A percentile compares a stretch with the other conserved stretches of the same genome.
These are phyloP conservation scores for Coreius guichenoti DNA, from an alignment of 2,797 vertebrate genomes.

Conservation along the genomic window DNA sequence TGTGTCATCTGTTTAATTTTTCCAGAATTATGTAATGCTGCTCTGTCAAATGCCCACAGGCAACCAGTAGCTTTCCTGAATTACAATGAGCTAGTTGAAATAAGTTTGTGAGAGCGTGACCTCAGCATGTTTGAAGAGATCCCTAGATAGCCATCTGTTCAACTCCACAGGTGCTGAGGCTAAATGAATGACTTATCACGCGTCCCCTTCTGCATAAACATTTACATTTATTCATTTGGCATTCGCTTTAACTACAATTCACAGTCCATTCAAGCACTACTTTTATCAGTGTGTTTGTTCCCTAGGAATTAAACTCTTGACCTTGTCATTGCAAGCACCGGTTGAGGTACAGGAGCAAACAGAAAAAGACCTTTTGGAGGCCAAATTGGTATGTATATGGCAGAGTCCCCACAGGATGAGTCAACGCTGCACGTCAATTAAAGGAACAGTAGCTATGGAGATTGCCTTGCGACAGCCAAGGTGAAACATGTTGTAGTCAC, in stretches of 20 bases:
- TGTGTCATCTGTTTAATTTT: conserved; percentile 2
- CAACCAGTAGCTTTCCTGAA: conserved; percentile 24
- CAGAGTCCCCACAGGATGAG: conserved; percentile 39
- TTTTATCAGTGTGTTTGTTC: neutral
- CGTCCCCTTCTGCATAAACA: neutral
- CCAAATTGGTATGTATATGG: conserved; percentile 42
- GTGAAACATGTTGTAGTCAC: conserved; percentile 46
- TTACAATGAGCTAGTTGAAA: conserved; percentile 37
- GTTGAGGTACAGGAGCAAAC: neutral
- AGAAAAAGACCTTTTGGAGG: conserved; percentile 25
- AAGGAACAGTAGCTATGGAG: conserved; percentile 56
- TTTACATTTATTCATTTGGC: conserved; percentile 1
- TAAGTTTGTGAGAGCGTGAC: conserved; percentile 25
- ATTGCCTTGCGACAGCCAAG: conserved; percentile 46
- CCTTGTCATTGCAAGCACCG: neutral
- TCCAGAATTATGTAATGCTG: conserved; percentile 38
- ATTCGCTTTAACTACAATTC: neutral
- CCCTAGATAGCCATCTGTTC: conserved; percentile 16
- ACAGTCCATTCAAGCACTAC: neutral
- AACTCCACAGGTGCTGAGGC: neutral
- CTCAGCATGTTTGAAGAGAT: conserved; percentile 20
- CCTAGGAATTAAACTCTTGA: neutral
- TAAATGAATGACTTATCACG: neutral
- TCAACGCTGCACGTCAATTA: conserved; percentile 47
- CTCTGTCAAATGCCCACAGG: conserved; percentile 26